phyloP scores from a whole-genome alignment of 2,113 vertebrate species.

The Onychostoma macrolepis region DNA sequence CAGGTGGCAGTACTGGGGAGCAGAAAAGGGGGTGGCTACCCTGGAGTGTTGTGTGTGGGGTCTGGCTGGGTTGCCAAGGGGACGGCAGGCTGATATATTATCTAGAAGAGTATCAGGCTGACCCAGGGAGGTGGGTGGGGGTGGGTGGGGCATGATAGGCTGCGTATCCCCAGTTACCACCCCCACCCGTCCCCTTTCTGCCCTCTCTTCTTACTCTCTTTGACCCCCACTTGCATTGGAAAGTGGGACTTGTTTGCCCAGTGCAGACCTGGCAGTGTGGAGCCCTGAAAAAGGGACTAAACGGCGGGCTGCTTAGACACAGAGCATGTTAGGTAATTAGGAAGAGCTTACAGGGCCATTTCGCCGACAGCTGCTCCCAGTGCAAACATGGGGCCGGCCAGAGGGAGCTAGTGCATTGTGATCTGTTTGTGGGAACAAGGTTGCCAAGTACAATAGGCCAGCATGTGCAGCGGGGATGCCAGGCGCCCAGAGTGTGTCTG shows the following conservation, averaged over 20 bases:
- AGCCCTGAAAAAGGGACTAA: constrained; percentile 47
- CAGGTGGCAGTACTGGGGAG: constrained; percentile 70
- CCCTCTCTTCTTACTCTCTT: constrained; percentile 32
- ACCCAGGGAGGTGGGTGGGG: constrained; percentile 55
- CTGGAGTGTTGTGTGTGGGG: constrained; percentile 70
- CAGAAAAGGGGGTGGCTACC: constrained; percentile 63
- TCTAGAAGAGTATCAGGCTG: constrained; percentile 74
- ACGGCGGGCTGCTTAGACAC: constrained; percentile 67
- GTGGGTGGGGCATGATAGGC: constrained; percentile 43
- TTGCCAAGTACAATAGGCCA: constrained; percentile 57
- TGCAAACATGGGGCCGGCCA: constrained; percentile 53
- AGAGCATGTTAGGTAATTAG: constrained; percentile 77
- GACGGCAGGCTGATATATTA: constrained; percentile 75
- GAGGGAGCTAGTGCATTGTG: constrained; percentile 55
- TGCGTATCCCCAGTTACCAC: constrained; percentile 43
- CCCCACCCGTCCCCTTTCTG: constrained; percentile 36
- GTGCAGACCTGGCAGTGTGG: constrained; percentile 54
- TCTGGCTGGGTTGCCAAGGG: constrained; percentile 71
- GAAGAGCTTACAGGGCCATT: constrained; percentile 73
- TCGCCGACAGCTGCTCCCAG: constrained; percentile 70
- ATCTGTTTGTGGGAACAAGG: constrained; percentile 52
- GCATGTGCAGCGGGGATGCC: constrained; percentile 48
- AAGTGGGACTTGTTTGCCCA: constrained; percentile 59
- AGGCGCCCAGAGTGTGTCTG: constrained; percentile 37
- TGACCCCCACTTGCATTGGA: constrained; percentile 54